Evolutionary conservation across 2,113 vertebrate genomes (phyloP).

Genomic region (Microtus ochrogaster): DNA sequence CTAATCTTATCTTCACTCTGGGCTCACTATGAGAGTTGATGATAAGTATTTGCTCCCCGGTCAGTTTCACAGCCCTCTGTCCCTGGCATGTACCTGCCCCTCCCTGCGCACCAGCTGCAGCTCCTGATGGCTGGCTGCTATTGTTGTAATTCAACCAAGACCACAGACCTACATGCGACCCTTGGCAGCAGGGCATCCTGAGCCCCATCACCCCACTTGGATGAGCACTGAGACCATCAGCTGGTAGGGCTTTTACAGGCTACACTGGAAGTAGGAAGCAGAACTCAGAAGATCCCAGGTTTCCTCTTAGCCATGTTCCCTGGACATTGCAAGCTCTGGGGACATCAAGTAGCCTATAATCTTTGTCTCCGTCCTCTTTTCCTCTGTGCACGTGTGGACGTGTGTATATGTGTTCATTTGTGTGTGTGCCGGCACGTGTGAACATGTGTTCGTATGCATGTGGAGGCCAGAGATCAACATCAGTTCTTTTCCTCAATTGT

Average conservation of each 20-base stretch:
- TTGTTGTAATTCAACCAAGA: background rate
- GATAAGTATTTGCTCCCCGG: conserved; percentile 86
- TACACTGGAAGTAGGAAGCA: too few relatives aligned
- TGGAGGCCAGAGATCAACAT: background rate
- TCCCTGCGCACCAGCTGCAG: background rate
- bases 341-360: background rate
- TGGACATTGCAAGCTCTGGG: background rate
- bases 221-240: background rate
- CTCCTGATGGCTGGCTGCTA: background rate
- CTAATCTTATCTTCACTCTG: conserved; percentile 89
- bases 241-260: too few relatives aligned
- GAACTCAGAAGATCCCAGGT: background rate
- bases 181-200: background rate
- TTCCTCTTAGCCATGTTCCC: background rate
- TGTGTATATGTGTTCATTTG: background rate
- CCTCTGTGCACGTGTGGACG: background rate
- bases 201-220: background rate
- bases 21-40: conserved; percentile 86
- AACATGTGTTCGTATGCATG: too few relatives aligned
- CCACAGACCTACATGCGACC: background rate
- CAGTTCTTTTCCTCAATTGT: background rate
- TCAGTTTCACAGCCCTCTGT: background rate
- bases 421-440: background rate
- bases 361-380: background rate
- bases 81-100: background rate